These are phyloP conservation scores for Aspiorhynchus laticeps DNA, from an alignment of 2,113 vertebrate species.

Conservation along the genomic window DNA sequence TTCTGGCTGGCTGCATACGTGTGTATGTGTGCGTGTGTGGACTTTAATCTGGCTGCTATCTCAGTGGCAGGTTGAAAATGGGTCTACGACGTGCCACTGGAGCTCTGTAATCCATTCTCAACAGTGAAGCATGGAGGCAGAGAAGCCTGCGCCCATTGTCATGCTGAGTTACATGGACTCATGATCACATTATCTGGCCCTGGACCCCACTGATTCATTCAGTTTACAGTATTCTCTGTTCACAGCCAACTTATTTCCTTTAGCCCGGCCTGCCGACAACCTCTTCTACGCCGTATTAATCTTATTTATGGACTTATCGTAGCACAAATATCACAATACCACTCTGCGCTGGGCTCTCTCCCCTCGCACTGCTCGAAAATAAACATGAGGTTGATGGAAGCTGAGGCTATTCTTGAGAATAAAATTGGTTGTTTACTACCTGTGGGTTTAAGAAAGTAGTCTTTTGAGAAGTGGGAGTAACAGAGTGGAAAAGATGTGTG, in stretches of 20 bases:
- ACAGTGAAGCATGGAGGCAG: conserved; percentile 84
- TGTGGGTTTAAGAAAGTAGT: conserved; percentile 60
- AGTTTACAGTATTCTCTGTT: conserved; percentile 93
- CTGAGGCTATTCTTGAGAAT: conserved; percentile 85
- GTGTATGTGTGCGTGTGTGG: conserved; percentile 4
- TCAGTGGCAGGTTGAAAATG: conserved; percentile 79
- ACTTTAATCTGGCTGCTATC: conserved; percentile 75
- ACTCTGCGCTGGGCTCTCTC: conserved; percentile 70
- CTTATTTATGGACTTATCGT: conserved; percentile 99
- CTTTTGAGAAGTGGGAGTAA: conserved; percentile 31
- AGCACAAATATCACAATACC: conserved; percentile 89
- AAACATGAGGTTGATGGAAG: conserved; percentile 87
- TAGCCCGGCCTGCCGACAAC: conserved; percentile 89
- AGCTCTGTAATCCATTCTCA: conserved; percentile 96
- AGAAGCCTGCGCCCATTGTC: conserved; percentile 84
- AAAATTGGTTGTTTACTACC: conserved; percentile 86
- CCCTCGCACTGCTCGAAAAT: conserved; percentile 74
- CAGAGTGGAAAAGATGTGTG: background rate
- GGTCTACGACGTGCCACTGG: conserved; percentile 77
- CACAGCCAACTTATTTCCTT: conserved; percentile 92
- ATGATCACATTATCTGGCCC: conserved; percentile 97
- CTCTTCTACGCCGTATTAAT: conserved; percentile 99
- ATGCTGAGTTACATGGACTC: conserved; percentile 97
- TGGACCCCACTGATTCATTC: conserved; percentile 98
- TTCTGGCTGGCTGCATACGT: conserved; percentile 29